Evolutionary conservation across 37 sponge, comb jelly and placozoan species (phyloP), one percentile per base, ranked within the genome.

Genomic region (Lycopodina hypogea): DNA sequence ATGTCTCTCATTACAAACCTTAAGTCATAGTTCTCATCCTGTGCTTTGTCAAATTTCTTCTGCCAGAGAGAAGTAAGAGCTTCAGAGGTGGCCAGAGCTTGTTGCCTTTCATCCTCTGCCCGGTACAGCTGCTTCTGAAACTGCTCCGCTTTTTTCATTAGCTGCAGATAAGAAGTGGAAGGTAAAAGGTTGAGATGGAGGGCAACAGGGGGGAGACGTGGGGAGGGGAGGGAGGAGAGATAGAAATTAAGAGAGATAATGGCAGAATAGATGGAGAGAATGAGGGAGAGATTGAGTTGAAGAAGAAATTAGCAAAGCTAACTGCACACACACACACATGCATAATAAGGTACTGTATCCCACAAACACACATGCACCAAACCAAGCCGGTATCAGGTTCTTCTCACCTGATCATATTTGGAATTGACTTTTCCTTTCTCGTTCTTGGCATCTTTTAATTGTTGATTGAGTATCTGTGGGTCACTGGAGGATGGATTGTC

Each of bases 11-110:
- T 12, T 9, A 45, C 48, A 45, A 45, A 63, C 51, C 77, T 61
- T 15, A 75, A 66, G 18, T 64, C 74, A 15, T 67, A 72, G 74
- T 73, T 81, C 53, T 81, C 73, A 81, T 73, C 64, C 55, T 83
- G 75, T 14, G 83, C 83, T n/a, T 83, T 83, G 32, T 90, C 90
- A 55, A 84, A 85, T 23, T 85, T 81, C 86, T 85, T 84, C 71
- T 85, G 86, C 81, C 86, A 85, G 50, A 90, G 68, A 1, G 86
- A 81, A 24, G 81, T 76, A 42, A 90, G 81, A 3, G 81, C 81
- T 69, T 90, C 90, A 18, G 82, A 71, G 18, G 86, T 78, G 40
- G 81, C 87, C 52, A 80, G 59, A 15, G 87, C 81, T 24, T 80
- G 81, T 57, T 76, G 30, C 51, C 81, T 48, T 11, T 86, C 87